phyloP scores from a whole-genome alignment of 2,113 vertebrate species.

The Perca schrenkii region DNA sequence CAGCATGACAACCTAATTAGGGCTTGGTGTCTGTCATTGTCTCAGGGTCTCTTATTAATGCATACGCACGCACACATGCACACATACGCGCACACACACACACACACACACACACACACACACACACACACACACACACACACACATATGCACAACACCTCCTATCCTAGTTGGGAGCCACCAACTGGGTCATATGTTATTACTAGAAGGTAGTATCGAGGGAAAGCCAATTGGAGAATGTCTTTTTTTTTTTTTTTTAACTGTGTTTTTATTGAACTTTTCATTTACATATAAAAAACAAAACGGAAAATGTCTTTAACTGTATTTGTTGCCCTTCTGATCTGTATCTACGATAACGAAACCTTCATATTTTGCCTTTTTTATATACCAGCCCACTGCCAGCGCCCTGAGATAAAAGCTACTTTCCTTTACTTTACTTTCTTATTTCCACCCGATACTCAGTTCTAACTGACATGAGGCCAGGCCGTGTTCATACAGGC shows the following conservation, averaged over 20 bases:
- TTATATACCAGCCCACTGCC: not conserved
- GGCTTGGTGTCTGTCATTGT: conserved; percentile 81
- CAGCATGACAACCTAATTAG: conserved; percentile 84
- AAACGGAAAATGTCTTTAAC: conserved; percentile 27
- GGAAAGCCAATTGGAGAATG: not conserved
- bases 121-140: conserved; percentile 27
- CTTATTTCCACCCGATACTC: not conserved
- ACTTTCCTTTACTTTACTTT: not conserved
- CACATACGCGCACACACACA: conserved; percentile 43
- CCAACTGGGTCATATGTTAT: conserved; percentile 52
- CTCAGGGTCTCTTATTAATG: conserved; percentile 78
- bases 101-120: conserved; percentile 25
- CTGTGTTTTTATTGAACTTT: too few species aligned
- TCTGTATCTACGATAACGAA: conserved; percentile 1
- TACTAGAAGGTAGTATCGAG: conserved; percentile 11
- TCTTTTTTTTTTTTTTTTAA: too few species aligned
- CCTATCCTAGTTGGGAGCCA: conserved; percentile 33
- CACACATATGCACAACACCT: conserved; percentile 31
- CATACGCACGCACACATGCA: conserved; percentile 52
- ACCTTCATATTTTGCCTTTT: not conserved
- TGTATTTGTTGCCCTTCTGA: conserved; percentile 5
- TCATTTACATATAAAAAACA: too few species aligned
- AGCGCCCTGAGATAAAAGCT: not conserved
- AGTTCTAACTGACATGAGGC: conserved; percentile 2
- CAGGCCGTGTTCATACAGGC: not conserved